A percentile compares a stretch with the other conserved stretches of the same genome.
phyloP scores from a whole-genome alignment of 2,888 invertebrate species.

The Pollenia angustigena region DNA sequence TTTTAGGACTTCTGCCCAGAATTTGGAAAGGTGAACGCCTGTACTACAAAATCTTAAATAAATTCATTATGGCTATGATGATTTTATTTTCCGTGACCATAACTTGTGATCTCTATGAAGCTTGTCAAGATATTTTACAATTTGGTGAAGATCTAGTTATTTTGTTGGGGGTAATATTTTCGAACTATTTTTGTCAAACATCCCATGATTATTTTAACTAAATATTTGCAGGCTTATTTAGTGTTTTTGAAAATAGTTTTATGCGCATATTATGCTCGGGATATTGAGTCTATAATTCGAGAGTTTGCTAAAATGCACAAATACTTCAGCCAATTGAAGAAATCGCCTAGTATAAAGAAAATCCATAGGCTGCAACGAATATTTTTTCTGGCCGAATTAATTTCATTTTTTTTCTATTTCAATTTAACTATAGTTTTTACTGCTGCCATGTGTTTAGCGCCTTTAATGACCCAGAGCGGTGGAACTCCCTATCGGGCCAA shows the following conservation, averaged over 20 bases:
- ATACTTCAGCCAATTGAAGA: constrained; percentile 63
- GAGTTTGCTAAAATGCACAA: constrained; percentile 62
- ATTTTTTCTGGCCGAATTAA: constrained; percentile 76
- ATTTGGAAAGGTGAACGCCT: constrained; percentile 29
- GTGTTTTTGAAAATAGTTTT: constrained; percentile 75
- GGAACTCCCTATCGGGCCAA: constrained; percentile 76
- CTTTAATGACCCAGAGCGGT: constrained; percentile 74
- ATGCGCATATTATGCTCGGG: constrained; percentile 67
- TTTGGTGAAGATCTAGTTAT: constrained; percentile 77
- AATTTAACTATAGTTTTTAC: constrained; percentile 75
- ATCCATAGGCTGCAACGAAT: constrained; percentile 75
- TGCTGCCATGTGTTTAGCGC: constrained; percentile 76
- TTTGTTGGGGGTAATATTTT: constrained; percentile 75
- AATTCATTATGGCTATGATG: constrained; percentile 31
- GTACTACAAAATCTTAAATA: constrained; percentile 8
- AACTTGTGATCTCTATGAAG: constrained; percentile 75
- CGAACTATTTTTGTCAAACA: too few species aligned
- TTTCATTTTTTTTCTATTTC: constrained; percentile 59
- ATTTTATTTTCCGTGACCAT: constrained; percentile 69
- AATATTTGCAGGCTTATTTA: constrained; percentile 75
- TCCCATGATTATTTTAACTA: too few species aligned
- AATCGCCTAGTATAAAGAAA: constrained; percentile 54
- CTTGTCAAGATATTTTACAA: constrained; percentile 73
- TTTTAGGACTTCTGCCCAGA: constrained; percentile 40
- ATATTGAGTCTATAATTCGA: constrained; percentile 76